Base-by-base conservation (phyloP, 2,888 invertebrate genomes). In the Ommatoiulus sabulosus region DNA sequence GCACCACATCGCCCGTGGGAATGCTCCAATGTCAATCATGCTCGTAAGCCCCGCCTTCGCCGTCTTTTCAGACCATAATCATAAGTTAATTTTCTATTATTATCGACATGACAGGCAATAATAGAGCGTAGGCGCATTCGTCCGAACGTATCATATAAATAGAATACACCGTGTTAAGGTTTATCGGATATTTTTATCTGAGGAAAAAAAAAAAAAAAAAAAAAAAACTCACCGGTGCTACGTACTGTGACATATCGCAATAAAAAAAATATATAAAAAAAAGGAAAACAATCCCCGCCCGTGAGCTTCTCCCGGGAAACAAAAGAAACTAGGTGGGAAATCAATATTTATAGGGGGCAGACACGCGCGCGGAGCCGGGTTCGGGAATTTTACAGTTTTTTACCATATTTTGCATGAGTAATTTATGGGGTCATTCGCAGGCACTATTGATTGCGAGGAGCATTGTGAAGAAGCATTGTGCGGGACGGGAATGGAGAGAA, bases 371-470 rank as follows among this genome's bases (percentile, higher is more conserved):
- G 3, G 63, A 63, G 15, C 52, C 8, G n/a, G 1, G 63, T n/a
- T 63, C n/a, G 72, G 7, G 20, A 72, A 72, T 72, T 72, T 72
- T 72, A 72, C 72, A 72, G 24, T 72, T 72, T 72, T 52, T 72
- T 63, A 24, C 20, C 72, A 72, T 72, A 72, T 72, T 72, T 72
- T 72, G 24, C 72, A 72, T 72, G 72, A 20, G 24, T 72, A 72
- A 72, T 72, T 72, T 72, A 72, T 72, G 72, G 72, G 72, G 72
- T 72, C 72, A 72, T 72, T 72, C 72, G 72, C 72, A 72, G 72
- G 72, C 24, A 24, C 7, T 72, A 72, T 72, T 72, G 72, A 72
- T 72, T 72, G 72, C 20, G 7, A 72, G 8, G 24, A 4, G 8
- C 72, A 72, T 72, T 72, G 24, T 72, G 20, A 72, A 72, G 72